Conservation (phyloP, 1,140 invertebrate species). For the Zaprionus tsacasi region DNA sequence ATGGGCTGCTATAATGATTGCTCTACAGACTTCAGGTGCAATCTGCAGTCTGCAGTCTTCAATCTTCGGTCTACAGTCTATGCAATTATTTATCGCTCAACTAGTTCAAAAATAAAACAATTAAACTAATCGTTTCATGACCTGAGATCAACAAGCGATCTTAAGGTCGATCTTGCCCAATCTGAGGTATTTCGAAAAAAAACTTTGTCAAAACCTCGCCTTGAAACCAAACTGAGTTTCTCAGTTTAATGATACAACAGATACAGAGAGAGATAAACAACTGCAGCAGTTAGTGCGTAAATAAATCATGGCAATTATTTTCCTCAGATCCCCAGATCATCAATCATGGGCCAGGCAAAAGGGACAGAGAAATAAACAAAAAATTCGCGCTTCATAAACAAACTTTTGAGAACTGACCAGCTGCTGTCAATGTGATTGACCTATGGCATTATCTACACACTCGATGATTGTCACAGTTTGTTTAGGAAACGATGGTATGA, state of each 20-base stretch:
- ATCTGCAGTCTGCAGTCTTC: conserved; percentile 1
- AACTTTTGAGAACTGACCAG: conserved; percentile 26
- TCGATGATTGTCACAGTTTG: conserved; percentile 40
- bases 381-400: conserved; percentile 19
- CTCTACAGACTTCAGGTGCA: conserved; percentile 18
- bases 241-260: conserved; percentile 28
- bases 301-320: conserved; percentile 47
- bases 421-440: conserved; percentile 44
- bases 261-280: conserved; percentile 6
- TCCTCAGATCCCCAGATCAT: conserved; percentile 17
- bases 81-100: neutral
- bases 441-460: neutral
- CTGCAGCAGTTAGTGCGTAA: conserved; percentile 32
- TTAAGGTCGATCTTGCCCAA: conserved; percentile 30
- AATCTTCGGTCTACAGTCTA: neutral
- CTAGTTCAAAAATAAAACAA: neutral
- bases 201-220: conserved; percentile 27
- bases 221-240: conserved; percentile 17
- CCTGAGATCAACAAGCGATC: conserved; percentile 14
- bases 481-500: conserved; percentile 41
- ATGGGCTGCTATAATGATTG: conserved; percentile 18
- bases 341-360: conserved; percentile 19
- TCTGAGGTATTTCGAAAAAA: neutral
- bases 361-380: conserved; percentile 16
- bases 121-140: conserved; percentile 17